Conservation (phyloP, 64 coral and sea anemone genomes). For the Actinia equina region DNA sequence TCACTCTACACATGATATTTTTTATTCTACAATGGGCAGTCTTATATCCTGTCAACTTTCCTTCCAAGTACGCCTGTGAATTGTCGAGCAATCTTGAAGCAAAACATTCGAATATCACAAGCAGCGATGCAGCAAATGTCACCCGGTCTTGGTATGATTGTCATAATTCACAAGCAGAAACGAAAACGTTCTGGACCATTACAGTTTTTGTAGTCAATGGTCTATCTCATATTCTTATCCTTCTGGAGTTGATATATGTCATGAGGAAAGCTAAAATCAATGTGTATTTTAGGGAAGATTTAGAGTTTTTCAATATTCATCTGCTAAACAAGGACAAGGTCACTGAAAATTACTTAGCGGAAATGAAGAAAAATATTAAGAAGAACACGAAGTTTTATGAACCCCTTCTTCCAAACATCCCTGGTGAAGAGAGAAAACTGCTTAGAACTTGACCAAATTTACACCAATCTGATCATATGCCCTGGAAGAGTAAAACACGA, state of each 20-base stretch:
- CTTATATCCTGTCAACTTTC: not conserved
- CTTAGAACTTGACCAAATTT: not conserved
- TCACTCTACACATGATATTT: not conserved
- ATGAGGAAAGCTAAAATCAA: not conserved
- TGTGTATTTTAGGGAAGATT: not conserved
- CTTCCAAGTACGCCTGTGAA: not conserved
- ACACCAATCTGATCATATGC: not conserved
- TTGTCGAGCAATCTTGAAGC: not conserved
- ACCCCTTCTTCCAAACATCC: not conserved
- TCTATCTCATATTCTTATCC: not conserved
- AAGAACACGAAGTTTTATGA: not conserved
- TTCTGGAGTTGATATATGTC: not conserved
- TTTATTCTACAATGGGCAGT: not conserved
- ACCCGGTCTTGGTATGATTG: not conserved
- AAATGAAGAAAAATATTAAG: not conserved
- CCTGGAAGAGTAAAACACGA: not conserved
- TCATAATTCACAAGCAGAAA: not conserved
- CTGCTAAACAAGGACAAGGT: not conserved
- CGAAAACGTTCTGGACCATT: not conserved
- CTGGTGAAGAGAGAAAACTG: not conserved
- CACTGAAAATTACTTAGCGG: not conserved
- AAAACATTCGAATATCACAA: not conserved
- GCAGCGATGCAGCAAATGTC: not conserved
- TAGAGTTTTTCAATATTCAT: not conserved
- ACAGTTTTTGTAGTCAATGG: not conserved